These are phyloP conservation scores for Cenopis cana DNA, from an alignment of 2,888 invertebrate species.

Conservation along the genomic window DNA sequence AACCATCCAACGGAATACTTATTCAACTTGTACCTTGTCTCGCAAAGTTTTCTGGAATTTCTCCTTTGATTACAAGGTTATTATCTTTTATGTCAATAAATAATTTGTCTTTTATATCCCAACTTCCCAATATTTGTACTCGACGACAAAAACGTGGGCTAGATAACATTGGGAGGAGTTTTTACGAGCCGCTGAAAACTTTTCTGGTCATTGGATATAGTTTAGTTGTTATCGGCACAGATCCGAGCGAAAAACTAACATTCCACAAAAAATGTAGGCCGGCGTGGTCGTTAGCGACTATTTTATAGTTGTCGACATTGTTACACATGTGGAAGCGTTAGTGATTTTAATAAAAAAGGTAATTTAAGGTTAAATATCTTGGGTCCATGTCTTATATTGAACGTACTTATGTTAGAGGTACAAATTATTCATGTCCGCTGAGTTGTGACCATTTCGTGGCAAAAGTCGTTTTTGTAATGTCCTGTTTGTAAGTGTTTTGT, in stretches of 20 bases:
- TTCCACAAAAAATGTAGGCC: conserved; percentile 1
- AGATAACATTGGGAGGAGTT: neutral
- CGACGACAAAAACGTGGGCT: neutral
- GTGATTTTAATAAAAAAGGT: too few species aligned
- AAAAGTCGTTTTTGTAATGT: too few species aligned
- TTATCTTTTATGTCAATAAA: neutral
- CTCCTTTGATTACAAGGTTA: neutral
- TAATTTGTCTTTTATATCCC: neutral
- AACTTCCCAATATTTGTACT: neutral
- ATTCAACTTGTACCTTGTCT: neutral
- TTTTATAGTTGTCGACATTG: neutral
- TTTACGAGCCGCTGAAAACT: conserved; percentile 10
- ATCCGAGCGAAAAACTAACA: neutral
- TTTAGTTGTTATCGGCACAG: neutral
- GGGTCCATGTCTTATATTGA: too few species aligned
- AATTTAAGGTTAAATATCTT: too few species aligned
- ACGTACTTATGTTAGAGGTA: too few species aligned
- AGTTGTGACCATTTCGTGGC: too few species aligned
- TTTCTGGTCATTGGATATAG: conserved; percentile 9
- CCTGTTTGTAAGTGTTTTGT: too few species aligned
- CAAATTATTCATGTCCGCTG: too few species aligned
- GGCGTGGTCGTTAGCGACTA: neutral
- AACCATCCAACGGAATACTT: neutral
- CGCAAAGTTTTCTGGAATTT: neutral
- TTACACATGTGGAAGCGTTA: neutral